Evolutionary conservation across 2,113 vertebrate species (phyloP).

Genomic region (Lonchura striata): DNA sequence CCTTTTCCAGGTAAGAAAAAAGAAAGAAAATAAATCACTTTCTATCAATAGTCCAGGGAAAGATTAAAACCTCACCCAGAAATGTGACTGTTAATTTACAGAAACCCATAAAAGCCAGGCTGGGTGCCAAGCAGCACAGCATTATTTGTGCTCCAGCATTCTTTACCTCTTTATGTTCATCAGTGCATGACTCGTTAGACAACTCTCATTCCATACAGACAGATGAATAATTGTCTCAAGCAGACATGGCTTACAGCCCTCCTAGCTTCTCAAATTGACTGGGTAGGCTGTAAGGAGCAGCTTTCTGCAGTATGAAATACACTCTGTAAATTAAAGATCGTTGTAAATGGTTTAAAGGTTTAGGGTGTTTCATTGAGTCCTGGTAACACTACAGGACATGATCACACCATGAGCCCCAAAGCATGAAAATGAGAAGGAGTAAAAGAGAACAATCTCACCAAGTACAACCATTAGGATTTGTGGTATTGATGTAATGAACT

Average conservation of each 20-base stretch:
- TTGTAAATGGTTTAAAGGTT: not conserved
- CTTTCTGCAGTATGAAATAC: not conserved
- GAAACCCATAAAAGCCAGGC: slow-evolving; percentile 63
- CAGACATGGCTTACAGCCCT: slow-evolving; percentile 10
- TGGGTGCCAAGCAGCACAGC: slow-evolving; percentile 23
- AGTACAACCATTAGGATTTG: not conserved
- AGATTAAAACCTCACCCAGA: slow-evolving; percentile 59
- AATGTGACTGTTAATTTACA: slow-evolving; percentile 56
- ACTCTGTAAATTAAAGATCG: not conserved
- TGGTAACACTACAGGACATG: not conserved
- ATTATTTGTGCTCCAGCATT: slow-evolving; percentile 57
- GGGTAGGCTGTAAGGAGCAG: not conserved
- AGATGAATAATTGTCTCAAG: slow-evolving; percentile 58
- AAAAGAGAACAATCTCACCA: not conserved
- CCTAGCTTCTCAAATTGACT: slow-evolving; percentile 13
- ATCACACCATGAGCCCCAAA: not conserved
- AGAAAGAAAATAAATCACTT: slow-evolving; percentile 56
- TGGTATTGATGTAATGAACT: not conserved
- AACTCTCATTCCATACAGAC: slow-evolving; percentile 44
- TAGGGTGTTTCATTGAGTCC: not conserved
- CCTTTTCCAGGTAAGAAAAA: slow-evolving; percentile 50
- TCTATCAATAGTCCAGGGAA: slow-evolving; percentile 40
- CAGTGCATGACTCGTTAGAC: slow-evolving; percentile 56
- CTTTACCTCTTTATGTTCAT: slow-evolving; percentile 54
- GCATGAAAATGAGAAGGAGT: not conserved